Evolutionary conservation across 1,140 invertebrate species (phyloP), one percentile per base, ranked within the genome.

Genomic region (Zaprionus capensis): DNA sequence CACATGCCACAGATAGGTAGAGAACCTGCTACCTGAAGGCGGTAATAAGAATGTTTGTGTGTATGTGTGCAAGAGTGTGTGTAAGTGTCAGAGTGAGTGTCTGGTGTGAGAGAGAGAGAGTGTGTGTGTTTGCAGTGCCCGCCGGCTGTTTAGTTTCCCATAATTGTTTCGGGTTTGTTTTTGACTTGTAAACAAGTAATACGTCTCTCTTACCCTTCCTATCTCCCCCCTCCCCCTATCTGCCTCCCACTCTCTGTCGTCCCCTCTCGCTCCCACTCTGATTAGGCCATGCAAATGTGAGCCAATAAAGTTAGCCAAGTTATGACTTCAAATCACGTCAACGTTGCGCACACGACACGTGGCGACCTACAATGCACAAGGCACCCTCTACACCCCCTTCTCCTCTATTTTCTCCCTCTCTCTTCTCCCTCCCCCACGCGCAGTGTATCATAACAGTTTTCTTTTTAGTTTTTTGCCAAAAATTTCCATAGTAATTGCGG

Each of bases 291-390:
- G 80, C 66, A 72, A 74, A 81, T 77, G 49, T 72, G 62, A 57
- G 71, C 63, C 74, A 80, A 87, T 88, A 87, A 88, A 88, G 73
- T 77, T 73, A 67, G 71, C 66, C 75, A 81, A 90, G 76, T 90
- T 88, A 88, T 90, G 75, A 76, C 73, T 80, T 65, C 44, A 76
- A 90, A 90, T 90, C 85, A 90, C 85, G 85, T 80, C 71, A 75
- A 46, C 31, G 46, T 63, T 38, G 66, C 44, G 66, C 71, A 63
- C 62, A 69, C 71, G 75, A 74, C 75, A 78, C 82, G 78, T 82
- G 72, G 69, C 78, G 67, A 67, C 41, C 76, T 62, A 78, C 81
- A 79, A 77, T 80, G 64, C 63, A 63, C 63, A 63, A 49, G n/a
- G 41, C 7, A 17, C 17, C 38, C 22, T 44, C 34, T 41, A 68